Evolutionary conservation across 2,797 vertebrate genomes (phyloP), one percentile per base, ranked within the genome.

Genomic region (Syngnathus acus): DNA sequence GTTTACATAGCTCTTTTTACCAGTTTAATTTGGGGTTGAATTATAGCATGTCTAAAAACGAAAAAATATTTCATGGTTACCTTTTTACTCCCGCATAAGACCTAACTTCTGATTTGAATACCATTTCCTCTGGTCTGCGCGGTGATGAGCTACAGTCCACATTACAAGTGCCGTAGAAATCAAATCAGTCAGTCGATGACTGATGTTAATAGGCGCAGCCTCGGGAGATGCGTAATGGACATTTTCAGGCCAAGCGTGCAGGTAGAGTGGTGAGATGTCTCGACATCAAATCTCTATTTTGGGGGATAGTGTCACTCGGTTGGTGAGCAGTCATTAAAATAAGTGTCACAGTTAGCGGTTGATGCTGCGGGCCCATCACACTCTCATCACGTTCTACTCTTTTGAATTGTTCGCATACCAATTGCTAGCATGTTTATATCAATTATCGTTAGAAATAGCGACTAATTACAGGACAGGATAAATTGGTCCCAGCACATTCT

Each of bases 161-260:
- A 58, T 58, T 58, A 7, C 55, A 43, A 43, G 60, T 16, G 21
- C 42, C 21, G 14, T 26, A 23, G n/a, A 43, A 63, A 53, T 0
- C 19, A 68, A 68, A 65, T 47, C 67, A 67, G 68, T 75, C 64
- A 60, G 55, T 67, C 73, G 72, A 68, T 63, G 58, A 68, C 43
- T 64, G 76, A 75, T 71, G 54, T 76, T 73, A 80, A 84, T 72
- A 81, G 72, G 65, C 38, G 65, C 32, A 69, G 55, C 68, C 71
- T 42, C 65, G 62, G 51, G 66, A 73, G 68, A 73, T 11, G 19
- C 63, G 55, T 75, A 55, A 76, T 69, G 50, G 68, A 73, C 45
- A 54, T 71, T 72, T 78, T 62, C 63, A 75, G 68, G 66, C 62
- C 64, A 69, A 38, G 48, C 62, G 47, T 69, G 55, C 14, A 62